phyloP scores from a whole-genome alignment of 1,140 invertebrate species.

The Solen grandis region DNA sequence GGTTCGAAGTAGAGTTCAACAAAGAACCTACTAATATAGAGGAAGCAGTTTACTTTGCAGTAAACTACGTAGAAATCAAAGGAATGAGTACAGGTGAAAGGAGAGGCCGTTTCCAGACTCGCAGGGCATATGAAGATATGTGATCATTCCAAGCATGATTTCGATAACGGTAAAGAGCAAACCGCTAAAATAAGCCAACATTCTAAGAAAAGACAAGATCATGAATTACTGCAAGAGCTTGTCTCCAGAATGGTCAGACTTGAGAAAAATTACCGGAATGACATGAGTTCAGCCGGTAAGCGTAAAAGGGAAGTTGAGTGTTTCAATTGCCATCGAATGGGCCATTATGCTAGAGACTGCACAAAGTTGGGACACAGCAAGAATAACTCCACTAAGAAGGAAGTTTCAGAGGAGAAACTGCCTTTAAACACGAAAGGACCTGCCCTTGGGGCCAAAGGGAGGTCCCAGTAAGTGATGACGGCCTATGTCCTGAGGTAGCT shows the following conservation, averaged over 20 bases:
- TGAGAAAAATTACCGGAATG: neutral
- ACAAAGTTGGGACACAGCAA: neutral
- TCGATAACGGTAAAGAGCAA: neutral
- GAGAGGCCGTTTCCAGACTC: neutral
- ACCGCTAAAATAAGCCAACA: neutral
- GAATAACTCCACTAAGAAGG: too few relatives aligned
- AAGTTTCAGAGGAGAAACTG: too few relatives aligned
- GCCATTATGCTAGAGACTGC: slow-evolving; percentile 16
- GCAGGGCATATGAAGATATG: neutral
- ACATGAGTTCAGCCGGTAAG: neutral
- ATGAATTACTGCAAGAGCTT: neutral
- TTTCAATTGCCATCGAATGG: neutral
- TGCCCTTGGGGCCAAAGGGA: too few relatives aligned
- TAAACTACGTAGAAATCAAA: neutral
- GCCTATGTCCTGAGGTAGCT: too few relatives aligned
- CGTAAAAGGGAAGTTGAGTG: neutral
- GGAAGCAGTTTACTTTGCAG: neutral
- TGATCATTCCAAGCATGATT: neutral
- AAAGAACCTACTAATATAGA: neutral
- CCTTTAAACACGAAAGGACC: too few relatives aligned
- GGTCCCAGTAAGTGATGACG: too few relatives aligned
- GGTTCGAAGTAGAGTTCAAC: neutral
- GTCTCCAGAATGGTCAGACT: neutral
- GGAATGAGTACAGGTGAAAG: neutral
- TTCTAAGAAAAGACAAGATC: neutral